phyloP scores from a whole-genome alignment of 2,113 vertebrate species.

The Rattus rattus region DNA sequence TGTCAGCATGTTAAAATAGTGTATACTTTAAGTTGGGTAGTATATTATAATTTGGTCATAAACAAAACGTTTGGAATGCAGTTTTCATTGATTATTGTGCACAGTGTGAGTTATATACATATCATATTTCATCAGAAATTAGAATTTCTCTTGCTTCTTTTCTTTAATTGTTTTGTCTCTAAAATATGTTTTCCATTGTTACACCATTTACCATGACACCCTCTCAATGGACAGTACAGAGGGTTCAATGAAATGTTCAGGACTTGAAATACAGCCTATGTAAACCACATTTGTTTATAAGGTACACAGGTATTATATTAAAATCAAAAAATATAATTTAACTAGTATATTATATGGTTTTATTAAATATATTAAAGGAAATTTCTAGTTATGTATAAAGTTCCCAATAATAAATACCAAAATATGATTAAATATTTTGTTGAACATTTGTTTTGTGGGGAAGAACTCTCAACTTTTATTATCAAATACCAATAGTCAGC shows the following conservation, averaged over 20 bases:
- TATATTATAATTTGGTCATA: neutral
- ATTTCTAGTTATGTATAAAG: neutral
- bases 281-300: neutral
- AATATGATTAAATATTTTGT: neutral
- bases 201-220: neutral
- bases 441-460: neutral
- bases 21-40: neutral
- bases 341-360: neutral
- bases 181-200: neutral
- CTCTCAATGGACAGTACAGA: neutral
- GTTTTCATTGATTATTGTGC: neutral
- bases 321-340: neutral
- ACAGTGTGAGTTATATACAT: neutral
- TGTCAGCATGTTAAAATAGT: neutral
- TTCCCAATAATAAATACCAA: neutral
- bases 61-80: neutral
- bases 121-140: too few relatives aligned
- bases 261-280: neutral
- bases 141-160: neutral
- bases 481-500: neutral
- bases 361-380: neutral
- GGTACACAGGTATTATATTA: neutral
- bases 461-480: neutral
- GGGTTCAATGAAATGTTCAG: neutral
- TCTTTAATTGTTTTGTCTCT: neutral